Conservation (phyloP, 2,113 vertebrate genomes). For the Eleginops maclovinus region DNA sequence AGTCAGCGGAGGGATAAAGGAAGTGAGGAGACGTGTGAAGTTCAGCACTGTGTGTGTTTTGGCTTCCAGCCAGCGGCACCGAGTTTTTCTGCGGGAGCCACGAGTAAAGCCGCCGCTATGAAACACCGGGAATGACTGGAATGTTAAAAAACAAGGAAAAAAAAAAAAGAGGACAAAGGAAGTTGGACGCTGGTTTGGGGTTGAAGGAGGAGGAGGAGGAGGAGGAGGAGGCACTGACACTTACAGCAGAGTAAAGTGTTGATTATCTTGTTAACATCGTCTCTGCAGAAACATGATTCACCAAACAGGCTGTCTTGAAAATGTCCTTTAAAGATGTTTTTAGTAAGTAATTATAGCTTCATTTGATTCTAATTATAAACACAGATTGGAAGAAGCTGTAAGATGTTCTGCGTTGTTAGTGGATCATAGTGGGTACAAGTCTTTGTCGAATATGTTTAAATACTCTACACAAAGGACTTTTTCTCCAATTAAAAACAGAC, state of each 20-base stretch:
- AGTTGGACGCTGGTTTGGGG: not conserved
- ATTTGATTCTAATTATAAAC: not conserved
- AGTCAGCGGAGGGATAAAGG: constrained; percentile 5
- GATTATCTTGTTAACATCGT: constrained; percentile 28
- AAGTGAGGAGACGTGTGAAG: constrained; percentile 28
- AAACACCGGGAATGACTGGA: constrained; percentile 62
- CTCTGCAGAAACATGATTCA: not conserved
- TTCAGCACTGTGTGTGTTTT: constrained; percentile 35
- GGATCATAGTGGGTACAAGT: no score
- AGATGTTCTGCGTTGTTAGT: no score
- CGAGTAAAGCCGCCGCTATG: constrained; percentile 36
- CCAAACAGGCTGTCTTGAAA: no score
- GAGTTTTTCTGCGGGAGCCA: constrained; percentile 16
- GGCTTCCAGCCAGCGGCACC: constrained; percentile 18
- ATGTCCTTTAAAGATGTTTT: not conserved
- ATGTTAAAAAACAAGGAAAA: constrained; percentile 38
- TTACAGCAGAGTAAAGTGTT: no score
- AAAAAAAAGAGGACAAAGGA: constrained; percentile 20
- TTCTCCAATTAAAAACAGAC: no score
- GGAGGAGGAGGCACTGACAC: constrained; percentile 22
- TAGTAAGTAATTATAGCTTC: no score
- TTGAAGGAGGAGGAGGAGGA: constrained; percentile 3
- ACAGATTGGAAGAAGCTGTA: no score
- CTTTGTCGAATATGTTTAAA: no score
- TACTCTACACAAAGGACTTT: no score